Evolutionary conservation across 2,797 vertebrate species (phyloP).

Genomic region (Falco columbarius): DNA sequence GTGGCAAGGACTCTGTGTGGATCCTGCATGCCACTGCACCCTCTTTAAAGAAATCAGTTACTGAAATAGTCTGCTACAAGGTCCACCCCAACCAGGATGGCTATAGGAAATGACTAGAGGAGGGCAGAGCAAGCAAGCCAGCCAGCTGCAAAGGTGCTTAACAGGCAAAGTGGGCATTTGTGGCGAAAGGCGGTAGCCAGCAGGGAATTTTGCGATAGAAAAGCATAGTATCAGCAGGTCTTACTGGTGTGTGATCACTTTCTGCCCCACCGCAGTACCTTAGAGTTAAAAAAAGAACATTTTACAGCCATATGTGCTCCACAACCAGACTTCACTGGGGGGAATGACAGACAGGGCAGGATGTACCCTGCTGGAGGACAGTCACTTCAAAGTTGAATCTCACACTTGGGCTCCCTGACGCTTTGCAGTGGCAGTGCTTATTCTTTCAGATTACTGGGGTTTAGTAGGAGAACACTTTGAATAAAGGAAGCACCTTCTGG

Average conservation of each 20-base stretch:
- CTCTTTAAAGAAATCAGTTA: background rate
- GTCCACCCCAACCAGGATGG: background rate
- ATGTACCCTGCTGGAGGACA: background rate
- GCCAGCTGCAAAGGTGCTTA: background rate
- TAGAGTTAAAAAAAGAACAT: background rate
- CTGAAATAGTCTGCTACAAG: background rate
- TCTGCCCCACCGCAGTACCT: background rate
- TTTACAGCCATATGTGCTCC: background rate
- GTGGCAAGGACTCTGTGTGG: conserved; percentile 25
- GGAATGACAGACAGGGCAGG: background rate
- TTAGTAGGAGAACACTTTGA: background rate
- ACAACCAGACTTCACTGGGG: background rate
- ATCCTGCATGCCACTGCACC: background rate
- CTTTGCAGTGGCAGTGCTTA: background rate
- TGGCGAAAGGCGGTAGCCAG: background rate
- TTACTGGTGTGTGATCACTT: background rate
- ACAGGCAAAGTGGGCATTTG: background rate
- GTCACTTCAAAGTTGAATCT: background rate
- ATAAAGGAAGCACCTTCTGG: background rate
- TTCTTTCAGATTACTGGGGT: background rate
- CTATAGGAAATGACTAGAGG: background rate
- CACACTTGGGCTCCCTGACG: background rate
- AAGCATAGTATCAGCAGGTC: background rate
- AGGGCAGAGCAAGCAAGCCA: background rate
- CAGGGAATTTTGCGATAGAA: background rate